Evolutionary conservation across 2,888 invertebrate species (phyloP).

Genomic region (Mythimna impura): DNA sequence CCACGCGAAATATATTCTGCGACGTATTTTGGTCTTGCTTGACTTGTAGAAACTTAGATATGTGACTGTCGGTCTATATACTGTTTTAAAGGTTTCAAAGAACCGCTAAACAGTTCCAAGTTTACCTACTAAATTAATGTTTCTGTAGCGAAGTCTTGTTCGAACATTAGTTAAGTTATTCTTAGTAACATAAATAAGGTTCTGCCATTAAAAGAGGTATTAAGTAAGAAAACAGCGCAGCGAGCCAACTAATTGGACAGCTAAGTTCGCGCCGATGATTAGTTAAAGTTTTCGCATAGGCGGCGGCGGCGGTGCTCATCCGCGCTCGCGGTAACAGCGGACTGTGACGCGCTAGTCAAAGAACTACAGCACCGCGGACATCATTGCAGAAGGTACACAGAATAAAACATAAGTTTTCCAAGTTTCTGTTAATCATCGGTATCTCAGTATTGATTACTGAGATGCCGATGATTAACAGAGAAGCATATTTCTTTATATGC

Average conservation of each 20-base stretch:
- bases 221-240: neutral
- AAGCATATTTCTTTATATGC: too few species aligned
- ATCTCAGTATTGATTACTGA: too few species aligned
- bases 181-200: neutral
- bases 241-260: conserved; percentile 19
- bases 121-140: neutral
- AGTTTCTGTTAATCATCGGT: too few species aligned
- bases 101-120: neutral
- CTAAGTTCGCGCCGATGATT: conserved; percentile 24
- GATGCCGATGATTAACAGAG: too few species aligned
- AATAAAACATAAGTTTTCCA: neutral
- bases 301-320: conserved; percentile 8
- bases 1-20: conserved; percentile 16
- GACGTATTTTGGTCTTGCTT: neutral
- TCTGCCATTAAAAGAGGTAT: conserved; percentile 8
- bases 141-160: neutral
- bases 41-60: neutral
- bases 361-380: neutral
- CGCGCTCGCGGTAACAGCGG: conserved; percentile 8
- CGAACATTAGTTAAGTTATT: neutral
- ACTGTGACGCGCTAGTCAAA: neutral
- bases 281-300: conserved; percentile 19
- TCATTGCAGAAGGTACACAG: neutral
- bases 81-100: neutral
- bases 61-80: neutral